Evolutionary conservation across 64 coral and sea anemone genomes (phyloP), one percentile per base, ranked within the genome.

Genomic region (Platygyra sinensis): DNA sequence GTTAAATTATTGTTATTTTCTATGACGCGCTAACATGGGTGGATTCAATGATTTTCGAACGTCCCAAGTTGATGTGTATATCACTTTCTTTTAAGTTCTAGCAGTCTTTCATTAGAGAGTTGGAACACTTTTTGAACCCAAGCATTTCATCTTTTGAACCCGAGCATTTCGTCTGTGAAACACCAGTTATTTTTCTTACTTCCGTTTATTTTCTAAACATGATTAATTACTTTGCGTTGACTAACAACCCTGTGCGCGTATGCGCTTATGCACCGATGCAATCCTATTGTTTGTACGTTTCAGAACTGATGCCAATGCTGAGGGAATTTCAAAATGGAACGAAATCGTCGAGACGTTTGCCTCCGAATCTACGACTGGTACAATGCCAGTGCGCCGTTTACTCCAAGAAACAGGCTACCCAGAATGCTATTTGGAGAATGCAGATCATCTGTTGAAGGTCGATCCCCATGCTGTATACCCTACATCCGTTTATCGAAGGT

Each of bases 381-480:
- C 77, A 29, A 83, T 46, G 29, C 22, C 83, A 78, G 75, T 88
- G 18, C 89, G 86, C 28, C 84, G 76, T 33, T 63, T 91, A 36
- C 83, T 95, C 51, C 15, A 87, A 57, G 77, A 95, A 30, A 76
- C 24, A 20, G 72, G 69, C 0, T 39, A 80, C 9, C 86, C 65
- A 5, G 54, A 76, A 30, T 83, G 83, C 15, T 95, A 95, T 20
- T 46, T 88, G 28, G 76, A 91, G 30, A 95, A 95, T 64, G 90
- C 73, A 30, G 86, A 91, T 57, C 60, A 80, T 20, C 71, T 95
- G 1, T 60, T 77, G 17, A 87, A 30, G 12, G 80, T 86, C 4
- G 94, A 95, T 16, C 94, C 94, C 5, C 94, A 95, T 18, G 89
- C 89, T 16, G 78, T 95, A 2, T 95, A 95, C 8, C 94, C 94